Percentiles rank a stretch among this genome's conserved stretches.
Conservation (phyloP, 2,113 vertebrate genomes). For the Hipposideros armiger region DNA sequence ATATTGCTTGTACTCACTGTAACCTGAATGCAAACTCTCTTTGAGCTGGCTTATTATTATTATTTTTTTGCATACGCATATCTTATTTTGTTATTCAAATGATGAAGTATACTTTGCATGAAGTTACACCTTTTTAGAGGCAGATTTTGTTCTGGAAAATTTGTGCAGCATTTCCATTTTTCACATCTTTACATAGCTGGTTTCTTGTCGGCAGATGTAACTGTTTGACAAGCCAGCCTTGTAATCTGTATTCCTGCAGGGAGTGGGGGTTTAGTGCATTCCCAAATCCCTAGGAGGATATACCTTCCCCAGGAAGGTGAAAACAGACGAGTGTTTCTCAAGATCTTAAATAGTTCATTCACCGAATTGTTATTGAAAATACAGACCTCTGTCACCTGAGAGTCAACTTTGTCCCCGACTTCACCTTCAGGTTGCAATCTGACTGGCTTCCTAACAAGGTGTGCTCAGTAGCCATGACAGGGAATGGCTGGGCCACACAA, state of each 20-base stretch:
- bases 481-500: not conserved
- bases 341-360: slow-evolving; percentile 4
- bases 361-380: slow-evolving; percentile 47
- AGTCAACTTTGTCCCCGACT: slow-evolving; percentile 27
- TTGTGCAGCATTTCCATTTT: slow-evolving; percentile 76
- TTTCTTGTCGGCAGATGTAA: slow-evolving; percentile 71
- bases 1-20: slow-evolving; percentile 81
- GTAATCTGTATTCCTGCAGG: slow-evolving; percentile 47
- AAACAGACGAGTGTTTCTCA: slow-evolving; percentile 17
- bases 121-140: slow-evolving; percentile 88
- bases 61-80: slow-evolving; percentile 70
- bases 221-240: slow-evolving; percentile 63
- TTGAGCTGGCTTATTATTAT: slow-evolving; percentile 72
- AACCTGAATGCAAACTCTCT: slow-evolving; percentile 81
- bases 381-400: not conserved
- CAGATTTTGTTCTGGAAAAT: slow-evolving; percentile 85
- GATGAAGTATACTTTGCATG: slow-evolving; percentile 82
- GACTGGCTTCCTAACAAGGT: not conserved
- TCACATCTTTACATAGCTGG: slow-evolving; percentile 67
- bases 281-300: slow-evolving; percentile 12
- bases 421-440: slow-evolving; percentile 24
- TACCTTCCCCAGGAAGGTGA: not conserved
- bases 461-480: not conserved
- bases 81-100: slow-evolving; percentile 88
- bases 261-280: not conserved